phyloP scores from a whole-genome alignment of 1,140 invertebrate species.

The Lucilia cuprina region DNA sequence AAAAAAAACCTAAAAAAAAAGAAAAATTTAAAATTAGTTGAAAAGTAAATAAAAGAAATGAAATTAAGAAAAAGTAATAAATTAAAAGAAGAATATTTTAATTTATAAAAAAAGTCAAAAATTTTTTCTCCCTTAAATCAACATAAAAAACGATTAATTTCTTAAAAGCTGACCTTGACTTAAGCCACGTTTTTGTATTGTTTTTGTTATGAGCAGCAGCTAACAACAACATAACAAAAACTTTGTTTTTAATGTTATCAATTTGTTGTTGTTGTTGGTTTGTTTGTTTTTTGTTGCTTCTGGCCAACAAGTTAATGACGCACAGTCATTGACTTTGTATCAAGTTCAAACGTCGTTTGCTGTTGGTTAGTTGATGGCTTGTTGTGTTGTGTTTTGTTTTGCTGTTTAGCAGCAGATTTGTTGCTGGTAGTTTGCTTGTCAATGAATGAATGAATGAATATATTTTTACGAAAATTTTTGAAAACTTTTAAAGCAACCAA shows the following conservation, averaged over 20 bases:
- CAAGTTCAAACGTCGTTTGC: neutral
- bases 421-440: neutral
- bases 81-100: neutral
- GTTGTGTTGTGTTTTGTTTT: too few species aligned
- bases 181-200: neutral
- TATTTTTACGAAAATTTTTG: neutral
- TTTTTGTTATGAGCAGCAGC: neutral
- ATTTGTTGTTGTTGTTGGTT: neutral
- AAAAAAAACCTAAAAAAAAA: neutral
- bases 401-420: neutral
- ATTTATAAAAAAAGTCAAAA: too few species aligned
- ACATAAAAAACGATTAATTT: neutral
- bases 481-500: neutral
- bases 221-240: neutral
- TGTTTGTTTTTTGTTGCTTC: neutral
- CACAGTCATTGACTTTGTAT: slow-evolving; percentile 5
- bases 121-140: too few species aligned
- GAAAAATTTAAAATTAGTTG: neutral
- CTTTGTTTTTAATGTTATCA: neutral
- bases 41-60: neutral
- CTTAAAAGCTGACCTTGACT: neutral
- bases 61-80: too few species aligned
- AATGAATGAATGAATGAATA: slow-evolving; percentile 14
- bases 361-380: neutral
- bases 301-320: slow-evolving; percentile 16